These are phyloP conservation scores for Aldrovandia affinis DNA, from an alignment of 2,797 vertebrate species.

Conservation along the genomic window DNA sequence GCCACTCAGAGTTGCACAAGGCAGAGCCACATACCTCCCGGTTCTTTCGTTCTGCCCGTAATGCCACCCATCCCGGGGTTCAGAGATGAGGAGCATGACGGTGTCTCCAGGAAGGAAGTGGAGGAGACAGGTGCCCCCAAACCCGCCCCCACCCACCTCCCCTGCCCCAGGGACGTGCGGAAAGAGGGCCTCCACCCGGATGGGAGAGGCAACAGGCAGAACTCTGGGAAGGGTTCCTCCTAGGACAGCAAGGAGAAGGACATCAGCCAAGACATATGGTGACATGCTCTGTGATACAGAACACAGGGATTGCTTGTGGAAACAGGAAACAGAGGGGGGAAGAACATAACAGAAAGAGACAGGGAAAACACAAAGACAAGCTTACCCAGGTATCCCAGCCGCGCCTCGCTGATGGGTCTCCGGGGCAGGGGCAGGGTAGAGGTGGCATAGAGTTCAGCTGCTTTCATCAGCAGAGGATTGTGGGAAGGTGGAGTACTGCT, in stretches of 20 bases:
- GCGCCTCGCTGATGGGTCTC: conserved; percentile 74
- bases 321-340: background rate
- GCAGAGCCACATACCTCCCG: conserved; percentile 66
- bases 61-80: conserved; percentile 83
- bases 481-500: conserved; percentile 55
- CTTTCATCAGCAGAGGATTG: conserved; percentile 67
- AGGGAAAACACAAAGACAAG: background rate
- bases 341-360: background rate
- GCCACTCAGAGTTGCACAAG: background rate
- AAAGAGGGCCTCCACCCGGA: conserved; percentile 77
- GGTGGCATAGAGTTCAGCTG: conserved; percentile 71
- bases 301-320: background rate
- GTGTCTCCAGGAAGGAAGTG: conserved; percentile 76
- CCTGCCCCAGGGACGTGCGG: conserved; percentile 65
- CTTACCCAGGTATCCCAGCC: conserved; percentile 74
- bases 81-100: conserved; percentile 78
- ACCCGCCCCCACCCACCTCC: conserved; percentile 46
- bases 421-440: conserved; percentile 80
- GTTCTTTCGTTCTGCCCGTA: conserved; percentile 83
- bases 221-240: conserved; percentile 78
- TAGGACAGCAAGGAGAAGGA: conserved; percentile 36
- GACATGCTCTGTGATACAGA: too few species aligned
- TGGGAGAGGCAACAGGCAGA: conserved; percentile 66
- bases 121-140: conserved; percentile 74
- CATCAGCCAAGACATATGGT: background rate